Conservation (phyloP, 1,140 invertebrate genomes). For the Holotrichia oblita region DNA sequence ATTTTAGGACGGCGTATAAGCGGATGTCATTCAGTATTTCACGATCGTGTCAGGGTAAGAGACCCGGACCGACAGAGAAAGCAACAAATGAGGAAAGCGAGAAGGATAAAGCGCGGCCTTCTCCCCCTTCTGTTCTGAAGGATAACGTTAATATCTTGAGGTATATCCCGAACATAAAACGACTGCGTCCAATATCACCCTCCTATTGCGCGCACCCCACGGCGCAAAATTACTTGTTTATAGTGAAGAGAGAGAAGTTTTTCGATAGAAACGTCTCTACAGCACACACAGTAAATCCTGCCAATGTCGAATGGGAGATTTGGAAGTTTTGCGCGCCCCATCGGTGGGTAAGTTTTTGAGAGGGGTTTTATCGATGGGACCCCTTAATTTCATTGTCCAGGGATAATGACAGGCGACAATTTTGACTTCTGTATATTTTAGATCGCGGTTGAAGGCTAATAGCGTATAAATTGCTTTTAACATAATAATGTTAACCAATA, state of each 20-base stretch:
- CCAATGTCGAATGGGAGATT: conserved; percentile 1
- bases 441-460: background rate
- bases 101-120: background rate
- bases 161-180: conserved; percentile 36
- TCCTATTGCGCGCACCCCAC: conserved; percentile 19
- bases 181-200: conserved; percentile 14
- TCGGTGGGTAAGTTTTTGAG: background rate
- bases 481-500: no score
- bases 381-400: background rate
- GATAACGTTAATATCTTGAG: conserved; percentile 36
- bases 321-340: background rate
- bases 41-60: background rate
- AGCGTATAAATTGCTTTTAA: no score
- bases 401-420: background rate
- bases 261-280: conserved; percentile 13
- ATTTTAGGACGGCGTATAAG: conserved; percentile 7
- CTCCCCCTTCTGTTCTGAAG: conserved; percentile 2
- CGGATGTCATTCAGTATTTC: conserved; percentile 5
- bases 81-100: background rate
- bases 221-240: conserved; percentile 20
- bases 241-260: conserved; percentile 25
- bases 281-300: conserved; percentile 1
- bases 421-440: background rate
- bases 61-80: conserved; percentile 1
- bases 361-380: background rate